Base-by-base conservation (phyloP, 2,113 vertebrate genomes). In the Crotophaga sulcirostris region DNA sequence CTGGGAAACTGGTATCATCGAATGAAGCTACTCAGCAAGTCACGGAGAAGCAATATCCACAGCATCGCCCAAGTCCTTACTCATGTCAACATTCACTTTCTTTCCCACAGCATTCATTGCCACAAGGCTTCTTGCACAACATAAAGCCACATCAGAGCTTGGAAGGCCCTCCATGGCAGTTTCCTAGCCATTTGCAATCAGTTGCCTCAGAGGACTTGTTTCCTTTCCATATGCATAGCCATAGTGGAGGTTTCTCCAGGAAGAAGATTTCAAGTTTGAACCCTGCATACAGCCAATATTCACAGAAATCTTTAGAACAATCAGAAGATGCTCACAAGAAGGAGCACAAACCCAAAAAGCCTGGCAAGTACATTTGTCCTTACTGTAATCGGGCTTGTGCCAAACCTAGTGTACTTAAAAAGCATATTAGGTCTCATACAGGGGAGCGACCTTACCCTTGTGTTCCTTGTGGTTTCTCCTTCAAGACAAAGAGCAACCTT, bases 401-500 rank as follows among this genome's bases (percentile, higher is more conserved):
- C 98, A 99, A 99, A 98, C 99, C 99, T 77, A 99, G 99, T 8
- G 99, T 99, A 90, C 98, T 99, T 96, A 99, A 99, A 97, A 99
- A 99, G 94, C 99, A 99, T 98, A 99, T 99, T 97, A 98, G 99
- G 70, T 99, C 99, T 31, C 99, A 99, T 56, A 99, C 99, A 5
- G 99, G 99, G 34, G 99, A 99, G 92, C 98, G 99, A 85, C 99
- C 99, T 0, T 99, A 99, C 76, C 99, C 99, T 23, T 99, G 99
- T 93, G 98, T 98, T 84, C 99, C 99, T 59, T 99, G 99, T 91
- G 99, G 99, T 84, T 99, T 99, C 95, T 99, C 99, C 64, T 99
- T 99, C 96, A 99, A 99, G 98, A 99, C 99, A 2, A 99, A 99
- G 98, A 99, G 99, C 97, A 99, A 99, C 97, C 98, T 99, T 94